Evolutionary conservation across 2,113 vertebrate species (phyloP).

Genomic region (Camarhynchus parvulus): DNA sequence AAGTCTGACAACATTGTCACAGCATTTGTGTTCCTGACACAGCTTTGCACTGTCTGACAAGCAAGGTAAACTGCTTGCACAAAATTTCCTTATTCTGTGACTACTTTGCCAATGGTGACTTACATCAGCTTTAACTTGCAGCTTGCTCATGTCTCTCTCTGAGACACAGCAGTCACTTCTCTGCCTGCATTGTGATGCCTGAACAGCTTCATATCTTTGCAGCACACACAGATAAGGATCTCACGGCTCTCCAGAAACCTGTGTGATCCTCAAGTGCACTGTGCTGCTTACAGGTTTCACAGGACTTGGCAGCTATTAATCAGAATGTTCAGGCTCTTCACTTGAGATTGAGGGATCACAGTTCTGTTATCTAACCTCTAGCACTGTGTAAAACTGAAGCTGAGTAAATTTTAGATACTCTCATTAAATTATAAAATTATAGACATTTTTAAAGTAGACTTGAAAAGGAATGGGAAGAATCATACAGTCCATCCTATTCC

Average conservation of each 20-base stretch:
- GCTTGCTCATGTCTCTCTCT: not conserved
- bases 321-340: not conserved
- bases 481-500: not conserved
- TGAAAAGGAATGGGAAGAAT: not conserved
- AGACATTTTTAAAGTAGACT: not conserved
- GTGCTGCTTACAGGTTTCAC: not conserved
- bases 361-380: not conserved
- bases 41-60: not conserved
- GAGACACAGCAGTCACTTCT: not conserved
- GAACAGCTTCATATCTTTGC: not conserved
- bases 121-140: not conserved
- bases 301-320: not conserved
- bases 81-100: not conserved
- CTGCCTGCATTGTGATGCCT: not conserved
- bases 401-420: not conserved
- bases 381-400: not conserved
- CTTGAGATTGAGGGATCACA: not conserved
- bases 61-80: not conserved
- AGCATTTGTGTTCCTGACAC: not conserved
- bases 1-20: accelerated
- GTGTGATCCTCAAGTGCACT: not conserved
- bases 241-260: not conserved
- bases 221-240: not conserved
- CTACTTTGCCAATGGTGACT: not conserved
- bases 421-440: not conserved